Evolutionary conservation across 2,113 vertebrate species (phyloP).

Genomic region (Rhinichthys klamathensis): DNA sequence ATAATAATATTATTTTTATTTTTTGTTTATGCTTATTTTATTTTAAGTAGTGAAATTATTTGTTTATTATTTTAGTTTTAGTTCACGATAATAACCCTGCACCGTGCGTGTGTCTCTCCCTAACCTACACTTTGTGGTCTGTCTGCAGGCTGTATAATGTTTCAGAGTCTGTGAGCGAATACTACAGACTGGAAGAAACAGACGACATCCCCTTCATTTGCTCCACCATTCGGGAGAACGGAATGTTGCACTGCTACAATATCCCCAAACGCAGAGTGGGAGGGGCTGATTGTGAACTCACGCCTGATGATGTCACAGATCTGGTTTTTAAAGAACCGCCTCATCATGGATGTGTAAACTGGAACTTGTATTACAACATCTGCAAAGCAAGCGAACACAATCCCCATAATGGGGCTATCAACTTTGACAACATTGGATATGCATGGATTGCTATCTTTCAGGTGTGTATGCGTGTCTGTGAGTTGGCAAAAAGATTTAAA

Average conservation of each 20-base stretch:
- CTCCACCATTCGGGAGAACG: slow-evolving; percentile 89
- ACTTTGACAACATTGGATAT: slow-evolving; percentile 97
- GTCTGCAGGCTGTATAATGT: slow-evolving; percentile 85
- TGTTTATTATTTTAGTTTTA: not conserved
- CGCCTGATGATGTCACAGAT: slow-evolving; percentile 55
- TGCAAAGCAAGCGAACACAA: slow-evolving; percentile 89
- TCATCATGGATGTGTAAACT: slow-evolving; percentile 87
- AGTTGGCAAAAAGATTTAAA: not conserved
- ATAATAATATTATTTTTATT: no score
- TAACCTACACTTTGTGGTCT: not conserved
- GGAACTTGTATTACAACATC: slow-evolving; percentile 93
- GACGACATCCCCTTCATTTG: slow-evolving; percentile 97
- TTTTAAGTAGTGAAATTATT: not conserved
- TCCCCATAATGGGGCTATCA: slow-evolving; percentile 97
- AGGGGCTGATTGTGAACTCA: slow-evolving; percentile 83
- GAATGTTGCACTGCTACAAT: slow-evolving; percentile 90
- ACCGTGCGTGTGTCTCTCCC: not conserved
- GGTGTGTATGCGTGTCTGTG: slow-evolving; percentile 72
- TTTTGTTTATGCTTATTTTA: not conserved
- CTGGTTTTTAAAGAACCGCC: not conserved
- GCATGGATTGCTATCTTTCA: slow-evolving; percentile 99
- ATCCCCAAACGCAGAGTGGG: slow-evolving; percentile 85
- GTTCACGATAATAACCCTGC: not conserved
- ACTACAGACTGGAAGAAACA: slow-evolving; percentile 87
- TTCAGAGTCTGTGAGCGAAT: slow-evolving; percentile 82